These are phyloP conservation scores for Melanostoma scalare DNA, from an alignment of 2,888 invertebrate species.

Conservation along the genomic window DNA sequence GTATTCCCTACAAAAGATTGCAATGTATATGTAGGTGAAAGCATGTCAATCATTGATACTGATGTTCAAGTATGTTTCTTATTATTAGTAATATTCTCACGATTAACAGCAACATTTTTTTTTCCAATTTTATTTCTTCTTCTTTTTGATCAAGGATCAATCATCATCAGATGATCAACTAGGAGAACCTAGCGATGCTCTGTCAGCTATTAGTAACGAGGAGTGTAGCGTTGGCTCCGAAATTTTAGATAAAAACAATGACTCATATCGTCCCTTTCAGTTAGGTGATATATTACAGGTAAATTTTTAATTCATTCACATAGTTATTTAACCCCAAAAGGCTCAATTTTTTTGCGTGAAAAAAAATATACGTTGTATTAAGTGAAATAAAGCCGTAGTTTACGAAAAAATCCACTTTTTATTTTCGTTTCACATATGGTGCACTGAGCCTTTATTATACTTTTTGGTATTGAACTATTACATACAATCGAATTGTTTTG, in stretches of 20 bases:
- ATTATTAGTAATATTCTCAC: background rate
- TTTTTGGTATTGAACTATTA: no score
- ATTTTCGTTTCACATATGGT: no score
- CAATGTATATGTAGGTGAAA: slow-evolving; percentile 83
- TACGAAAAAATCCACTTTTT: no score
- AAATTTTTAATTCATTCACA: no score
- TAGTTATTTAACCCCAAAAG: no score
- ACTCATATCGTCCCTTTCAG: slow-evolving; percentile 75
- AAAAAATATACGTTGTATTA: no score
- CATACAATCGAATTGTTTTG: no score
- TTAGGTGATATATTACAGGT: slow-evolving; percentile 81
- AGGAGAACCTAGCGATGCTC: slow-evolving; percentile 83
- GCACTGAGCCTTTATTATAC: no score
- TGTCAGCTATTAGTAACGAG: slow-evolving; percentile 86
- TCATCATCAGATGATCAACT: slow-evolving; percentile 80
- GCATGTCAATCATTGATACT: slow-evolving; percentile 86
- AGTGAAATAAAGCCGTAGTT: no score
- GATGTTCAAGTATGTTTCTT: slow-evolving; percentile 82
- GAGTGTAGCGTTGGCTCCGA: slow-evolving; percentile 88
- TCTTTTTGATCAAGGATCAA: slow-evolving; percentile 77
- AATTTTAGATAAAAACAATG: slow-evolving; percentile 83
- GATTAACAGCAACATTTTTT: slow-evolving; percentile 2
- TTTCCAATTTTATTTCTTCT: slow-evolving; percentile 18
- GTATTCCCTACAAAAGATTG: slow-evolving; percentile 76
- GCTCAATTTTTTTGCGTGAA: no score